Evolutionary conservation across 2,888 invertebrate genomes (phyloP), one percentile per base, ranked within the genome.

Genomic region (Masnerella sp.): DNA sequence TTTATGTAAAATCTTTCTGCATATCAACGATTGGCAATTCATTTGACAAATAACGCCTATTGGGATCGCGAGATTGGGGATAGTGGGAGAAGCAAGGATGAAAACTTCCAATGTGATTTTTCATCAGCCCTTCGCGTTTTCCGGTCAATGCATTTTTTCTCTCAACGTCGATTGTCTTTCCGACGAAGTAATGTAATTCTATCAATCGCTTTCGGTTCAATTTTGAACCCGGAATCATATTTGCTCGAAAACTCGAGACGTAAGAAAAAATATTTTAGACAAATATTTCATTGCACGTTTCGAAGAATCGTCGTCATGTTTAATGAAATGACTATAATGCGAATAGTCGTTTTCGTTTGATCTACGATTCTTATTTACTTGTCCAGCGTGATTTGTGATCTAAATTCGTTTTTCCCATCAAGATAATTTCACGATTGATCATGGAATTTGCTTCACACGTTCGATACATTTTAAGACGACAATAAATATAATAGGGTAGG

Each of bases 41-140:
- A 38, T 40, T 32, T 8, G 61, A 15, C n/a, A 68, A 30, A 25
- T 73, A 73, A 8, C 67, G 61, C 20, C 5, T 38, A 17, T 25
- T 61, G 0, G 67, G 56, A 49, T 54, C 45, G 43, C 61, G 52
- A 7, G 34, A 30, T 30, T 61, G 25, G 20, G 54, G 59, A 15
- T 68, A 61, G 47, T 72, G 61, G 7, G 72, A 54, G 12, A 67
- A 34, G n/a, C 49, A 58, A 32, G 72, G 61, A 17, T 72, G 22
- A n/a, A 32, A 72, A 47, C 30, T 40, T 11, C 42, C 47, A 3
- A 72, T 25, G 11, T 72, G 72, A 14, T 28, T 25, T 22, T 22
- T 30, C 20, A 67, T 54, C 15, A 36, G n/a, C 2, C 15, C n/a
- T 28, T 45, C 28, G 2, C 36, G 12, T 5, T 8, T 32, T 32